Evolutionary conservation across 1,140 invertebrate genomes (phyloP).

Genomic region (Drosophila trapezifrons): DNA sequence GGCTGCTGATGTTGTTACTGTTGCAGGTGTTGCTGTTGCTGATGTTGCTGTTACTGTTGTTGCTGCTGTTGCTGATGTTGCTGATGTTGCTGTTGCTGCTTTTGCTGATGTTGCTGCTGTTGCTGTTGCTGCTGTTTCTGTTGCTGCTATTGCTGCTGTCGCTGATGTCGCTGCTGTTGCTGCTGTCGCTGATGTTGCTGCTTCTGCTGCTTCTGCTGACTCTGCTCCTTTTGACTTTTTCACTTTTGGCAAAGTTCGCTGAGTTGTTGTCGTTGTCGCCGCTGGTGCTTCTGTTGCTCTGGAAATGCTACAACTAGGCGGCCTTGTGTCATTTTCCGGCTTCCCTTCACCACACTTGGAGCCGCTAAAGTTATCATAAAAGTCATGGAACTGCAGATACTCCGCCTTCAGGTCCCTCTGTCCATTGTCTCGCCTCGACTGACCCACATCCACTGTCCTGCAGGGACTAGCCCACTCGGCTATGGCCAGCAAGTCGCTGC

Average conservation of each 20-base stretch:
- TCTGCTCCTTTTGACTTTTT: slow-evolving; percentile 58
- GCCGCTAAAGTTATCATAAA: slow-evolving; percentile 63
- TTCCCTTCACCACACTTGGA: slow-evolving; percentile 26
- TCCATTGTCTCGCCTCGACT: slow-evolving; percentile 7
- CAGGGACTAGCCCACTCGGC: slow-evolving; percentile 83
- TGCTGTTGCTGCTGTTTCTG: slow-evolving; percentile 21
- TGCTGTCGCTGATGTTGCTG: slow-evolving; percentile 19
- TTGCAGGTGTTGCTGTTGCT: not conserved
- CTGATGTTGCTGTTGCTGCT: not conserved
- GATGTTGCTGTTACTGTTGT: not conserved
- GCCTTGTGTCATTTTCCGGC: slow-evolving; percentile 37
- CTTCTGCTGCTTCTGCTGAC: not conserved
- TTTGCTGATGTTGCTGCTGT: slow-evolving; percentile 22
- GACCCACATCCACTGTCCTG: slow-evolving; percentile 55
- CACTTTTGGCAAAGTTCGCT: slow-evolving; percentile 60
- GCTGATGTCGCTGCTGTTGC: slow-evolving; percentile 8
- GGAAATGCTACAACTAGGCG: slow-evolving; percentile 47
- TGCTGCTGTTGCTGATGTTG: slow-evolving; percentile 25
- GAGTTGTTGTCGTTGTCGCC: slow-evolving; percentile 27
- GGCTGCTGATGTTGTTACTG: slow-evolving; percentile 9
- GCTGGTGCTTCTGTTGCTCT: slow-evolving; percentile 9
- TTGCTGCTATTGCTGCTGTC: not conserved
- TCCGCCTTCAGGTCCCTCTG: slow-evolving; percentile 64
- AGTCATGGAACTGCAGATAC: slow-evolving; percentile 65
- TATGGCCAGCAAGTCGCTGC: slow-evolving; percentile 77